Conservation (phyloP, 2,797 vertebrate species). For the Otolemur crassicaudatus region DNA sequence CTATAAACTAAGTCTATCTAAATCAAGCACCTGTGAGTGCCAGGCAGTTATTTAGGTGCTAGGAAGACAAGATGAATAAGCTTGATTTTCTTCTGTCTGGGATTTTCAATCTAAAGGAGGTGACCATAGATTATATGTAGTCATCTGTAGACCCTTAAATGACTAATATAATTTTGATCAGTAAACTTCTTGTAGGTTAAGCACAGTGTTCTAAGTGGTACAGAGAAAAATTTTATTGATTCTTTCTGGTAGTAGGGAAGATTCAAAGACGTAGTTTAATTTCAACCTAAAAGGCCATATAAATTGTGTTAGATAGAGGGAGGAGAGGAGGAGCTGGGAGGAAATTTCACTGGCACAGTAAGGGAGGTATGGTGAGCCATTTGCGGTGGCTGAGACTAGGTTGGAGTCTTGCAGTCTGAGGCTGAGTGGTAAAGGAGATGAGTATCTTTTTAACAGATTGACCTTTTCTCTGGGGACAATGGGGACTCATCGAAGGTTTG, state of each 20-base stretch:
- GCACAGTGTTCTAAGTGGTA: background rate
- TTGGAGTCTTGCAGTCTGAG: background rate
- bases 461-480: background rate
- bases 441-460: background rate
- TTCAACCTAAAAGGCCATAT: background rate
- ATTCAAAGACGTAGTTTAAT: conserved; percentile 30
- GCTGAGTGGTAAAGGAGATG: background rate
- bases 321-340: background rate
- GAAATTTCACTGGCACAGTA: background rate
- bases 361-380: background rate
- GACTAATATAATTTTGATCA: conserved; percentile 9
- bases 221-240: background rate
- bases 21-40: background rate
- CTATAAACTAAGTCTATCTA: background rate
- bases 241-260: conserved; percentile 5
- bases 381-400: background rate
- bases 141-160: background rate
- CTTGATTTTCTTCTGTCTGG: background rate
- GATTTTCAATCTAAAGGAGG: background rate
- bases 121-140: background rate
- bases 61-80: background rate
- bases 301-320: background rate
- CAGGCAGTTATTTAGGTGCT: background rate
- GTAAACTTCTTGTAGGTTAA: conserved; percentile 43
- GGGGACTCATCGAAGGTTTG: background rate